phyloP scores from a whole-genome alignment of 64 coral and sea anemone genomes.

The Catalaphyllia jardinei region DNA sequence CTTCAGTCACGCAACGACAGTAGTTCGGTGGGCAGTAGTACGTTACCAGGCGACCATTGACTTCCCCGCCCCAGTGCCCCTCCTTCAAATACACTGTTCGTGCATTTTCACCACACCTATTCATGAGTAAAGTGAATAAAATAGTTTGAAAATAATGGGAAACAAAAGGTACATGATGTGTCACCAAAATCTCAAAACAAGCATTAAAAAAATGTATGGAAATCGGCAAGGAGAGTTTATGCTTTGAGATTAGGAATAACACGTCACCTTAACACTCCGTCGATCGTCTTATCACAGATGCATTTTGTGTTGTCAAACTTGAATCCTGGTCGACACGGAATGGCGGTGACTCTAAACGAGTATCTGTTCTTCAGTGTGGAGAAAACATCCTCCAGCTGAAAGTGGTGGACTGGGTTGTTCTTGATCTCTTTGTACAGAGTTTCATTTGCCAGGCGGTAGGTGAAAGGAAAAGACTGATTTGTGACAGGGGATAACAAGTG shows the following conservation, averaged over 20 bases:
- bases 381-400: constrained; percentile 35
- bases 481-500: constrained; percentile 37
- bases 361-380: constrained; percentile 38
- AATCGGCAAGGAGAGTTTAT: no score
- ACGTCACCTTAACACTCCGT: constrained; percentile 74
- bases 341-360: constrained; percentile 14
- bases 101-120: constrained; percentile 53
- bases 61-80: constrained; percentile 83
- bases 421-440: constrained; percentile 6
- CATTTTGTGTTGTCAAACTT: constrained; percentile 55
- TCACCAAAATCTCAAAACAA: no score
- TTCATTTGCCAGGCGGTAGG: constrained; percentile 25
- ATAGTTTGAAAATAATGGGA: no score
- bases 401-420: neutral
- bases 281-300: constrained; percentile 66
- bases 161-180: no score
- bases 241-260: neutral
- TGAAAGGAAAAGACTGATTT: constrained; percentile 56
- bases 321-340: constrained; percentile 82
- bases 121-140: neutral
- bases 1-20: constrained; percentile 52
- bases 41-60: constrained; percentile 62
- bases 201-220: no score
- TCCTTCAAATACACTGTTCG: constrained; percentile 63
- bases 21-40: constrained; percentile 85